Percentiles rank a stretch among this genome's conserved stretches.
Conservation (phyloP, 2,113 vertebrate genomes). For the Chrysochloris asiatica region DNA sequence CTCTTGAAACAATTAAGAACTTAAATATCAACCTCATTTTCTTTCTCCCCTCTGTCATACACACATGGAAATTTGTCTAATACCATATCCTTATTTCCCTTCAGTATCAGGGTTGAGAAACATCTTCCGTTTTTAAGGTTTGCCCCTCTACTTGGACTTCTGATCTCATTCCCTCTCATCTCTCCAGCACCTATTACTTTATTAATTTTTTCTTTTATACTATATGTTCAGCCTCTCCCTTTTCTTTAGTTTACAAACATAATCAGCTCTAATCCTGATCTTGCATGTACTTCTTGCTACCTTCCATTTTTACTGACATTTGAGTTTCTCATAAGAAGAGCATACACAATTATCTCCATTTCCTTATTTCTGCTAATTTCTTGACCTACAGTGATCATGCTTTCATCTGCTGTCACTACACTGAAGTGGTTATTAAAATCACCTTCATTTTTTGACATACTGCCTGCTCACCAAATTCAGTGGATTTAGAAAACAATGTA, state of each 20-base stretch:
- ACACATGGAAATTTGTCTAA: no score
- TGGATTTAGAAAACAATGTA: not conserved
- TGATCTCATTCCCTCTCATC: not conserved
- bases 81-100: no score
- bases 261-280: not conserved
- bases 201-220: not conserved
- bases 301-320: not conserved
- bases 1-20: no score
- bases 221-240: not conserved
- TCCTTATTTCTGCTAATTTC: conserved; percentile 42
- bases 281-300: not conserved
- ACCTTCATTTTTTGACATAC: not conserved
- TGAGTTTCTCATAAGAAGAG: not conserved
- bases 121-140: no score
- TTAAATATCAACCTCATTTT: no score
- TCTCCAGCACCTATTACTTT: not conserved
- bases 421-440: not conserved
- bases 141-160: not conserved
- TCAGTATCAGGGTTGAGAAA: no score
- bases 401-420: not conserved
- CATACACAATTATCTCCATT: conserved; percentile 26
- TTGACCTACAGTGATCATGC: not conserved
- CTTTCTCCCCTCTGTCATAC: no score
- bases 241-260: not conserved
- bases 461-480: not conserved